Percentiles rank a stretch among this genome's conserved stretches.
phyloP scores from a whole-genome alignment of 2,113 vertebrate genomes.

The Lophotis ruficrista region DNA sequence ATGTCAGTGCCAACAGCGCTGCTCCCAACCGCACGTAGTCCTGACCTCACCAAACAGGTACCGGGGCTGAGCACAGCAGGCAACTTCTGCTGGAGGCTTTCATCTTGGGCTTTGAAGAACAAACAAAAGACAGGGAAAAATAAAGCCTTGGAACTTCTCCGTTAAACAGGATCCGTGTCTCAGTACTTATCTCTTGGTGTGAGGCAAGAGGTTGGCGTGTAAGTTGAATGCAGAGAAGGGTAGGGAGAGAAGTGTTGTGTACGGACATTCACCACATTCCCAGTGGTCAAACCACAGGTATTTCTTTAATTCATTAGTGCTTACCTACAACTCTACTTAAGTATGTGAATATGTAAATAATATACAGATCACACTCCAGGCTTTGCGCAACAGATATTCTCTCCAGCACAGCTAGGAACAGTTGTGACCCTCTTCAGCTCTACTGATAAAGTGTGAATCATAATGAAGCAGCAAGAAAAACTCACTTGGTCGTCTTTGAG shows the following conservation, averaged over 20 bases:
- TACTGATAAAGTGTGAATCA: background rate
- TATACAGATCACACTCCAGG: background rate
- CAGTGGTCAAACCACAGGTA: background rate
- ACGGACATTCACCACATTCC: background rate
- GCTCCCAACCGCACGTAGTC: accelerated
- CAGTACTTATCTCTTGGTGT: background rate
- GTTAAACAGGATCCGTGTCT: background rate
- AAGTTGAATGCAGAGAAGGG: background rate
- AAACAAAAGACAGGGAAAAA: background rate
- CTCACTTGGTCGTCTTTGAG: background rate
- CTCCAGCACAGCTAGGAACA: background rate
- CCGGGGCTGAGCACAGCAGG: accelerated
- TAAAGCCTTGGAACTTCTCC: background rate
- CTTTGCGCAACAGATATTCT: background rate
- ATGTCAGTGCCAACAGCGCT: background rate
- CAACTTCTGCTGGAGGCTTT: background rate
- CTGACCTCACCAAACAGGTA: background rate
- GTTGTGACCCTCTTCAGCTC: background rate
- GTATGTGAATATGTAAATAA: background rate
- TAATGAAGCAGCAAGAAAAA: background rate
- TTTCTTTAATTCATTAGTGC: background rate
- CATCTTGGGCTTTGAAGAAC: background rate
- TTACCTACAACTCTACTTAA: background rate
- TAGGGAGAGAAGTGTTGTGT: background rate
- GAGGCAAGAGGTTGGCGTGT: background rate